Base-by-base conservation (phyloP, 1,140 invertebrate species). In the Trachymyrmex cornetzi region DNA sequence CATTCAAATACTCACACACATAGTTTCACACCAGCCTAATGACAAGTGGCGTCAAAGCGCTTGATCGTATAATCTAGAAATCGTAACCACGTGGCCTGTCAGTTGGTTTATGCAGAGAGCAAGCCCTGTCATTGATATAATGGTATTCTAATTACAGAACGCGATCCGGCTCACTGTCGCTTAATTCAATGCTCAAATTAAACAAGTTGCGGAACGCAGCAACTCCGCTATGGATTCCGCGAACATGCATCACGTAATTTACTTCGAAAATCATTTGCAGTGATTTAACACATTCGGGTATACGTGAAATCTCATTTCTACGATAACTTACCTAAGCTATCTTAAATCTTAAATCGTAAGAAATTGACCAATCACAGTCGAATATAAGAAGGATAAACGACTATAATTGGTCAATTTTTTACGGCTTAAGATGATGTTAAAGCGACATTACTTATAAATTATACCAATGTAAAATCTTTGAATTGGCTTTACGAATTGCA, bases 51-150 rank as follows among this genome's bases (percentile, higher is more conserved):
- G 63, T 34, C 53, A 71, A 81, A 71, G 66, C 50, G 64, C 16
- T 16, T 7, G 79, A 81, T 57, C 53, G 79, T 71, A 71, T 81
- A 81, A 81, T 71, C 30, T 22, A 57, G 50, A 57, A 53, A 16
- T 71, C 66, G 34, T 71, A 71, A 44, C 79, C 66, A 59, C 34
- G 64, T 81, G 64, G 16, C 34, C n/a, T 22, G 77, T 69, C 48
- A 55, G 27, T 81, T 27, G n/a, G 64, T 81, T 71, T 71, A 59
- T 14, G 24, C 34, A n/a, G 22, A 50, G 38, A 38, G 63, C 34
- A 22, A 38, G 63, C 16, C n/a, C 34, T 81, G 30, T 71, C 79
- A 81, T 44, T 27, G 66, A 81, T 81, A 81, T 44, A 44, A 44
- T 44, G 38, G 53, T 14, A n/a, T 27, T 27, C 64, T 71, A 71